phyloP scores from a whole-genome alignment of 2,888 invertebrate species.

The Corbicula japonica region DNA sequence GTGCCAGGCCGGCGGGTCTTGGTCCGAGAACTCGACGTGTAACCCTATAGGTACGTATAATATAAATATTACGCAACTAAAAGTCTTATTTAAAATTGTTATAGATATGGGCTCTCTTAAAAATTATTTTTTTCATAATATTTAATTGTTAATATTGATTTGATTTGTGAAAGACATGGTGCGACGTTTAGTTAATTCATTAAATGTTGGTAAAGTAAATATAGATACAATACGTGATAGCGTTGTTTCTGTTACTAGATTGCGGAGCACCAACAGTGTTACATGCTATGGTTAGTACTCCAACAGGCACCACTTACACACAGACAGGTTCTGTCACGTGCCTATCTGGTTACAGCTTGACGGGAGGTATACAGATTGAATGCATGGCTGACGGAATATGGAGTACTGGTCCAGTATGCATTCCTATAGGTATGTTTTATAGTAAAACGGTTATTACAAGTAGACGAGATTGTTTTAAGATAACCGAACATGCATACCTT shows the following conservation, averaged over 20 bases:
- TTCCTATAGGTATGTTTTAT: background rate
- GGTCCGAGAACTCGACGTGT: no score
- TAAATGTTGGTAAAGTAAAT: no score
- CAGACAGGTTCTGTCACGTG: conserved; percentile 1
- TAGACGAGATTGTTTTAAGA: no score
- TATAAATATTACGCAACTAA: background rate
- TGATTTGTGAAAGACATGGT: no score
- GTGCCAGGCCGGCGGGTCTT: no score
- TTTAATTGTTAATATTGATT: background rate
- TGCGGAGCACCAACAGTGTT: background rate
- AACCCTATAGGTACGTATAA: background rate
- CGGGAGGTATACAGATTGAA: conserved; percentile 1
- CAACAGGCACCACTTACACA: background rate
- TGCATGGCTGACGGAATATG: conserved; percentile 4
- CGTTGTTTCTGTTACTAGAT: background rate
- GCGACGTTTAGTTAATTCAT: no score
- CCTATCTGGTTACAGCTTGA: conserved; percentile 13
- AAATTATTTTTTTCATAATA: background rate
- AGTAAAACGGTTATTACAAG: no score
- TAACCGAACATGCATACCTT: no score
- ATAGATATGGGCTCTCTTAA: background rate
- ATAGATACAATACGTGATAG: no score
- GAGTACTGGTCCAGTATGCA: background rate
- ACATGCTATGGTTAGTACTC: background rate
- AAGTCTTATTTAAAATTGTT: background rate